Evolutionary conservation across 2,888 invertebrate genomes (phyloP).

Genomic region (Hyposoter didymator): DNA sequence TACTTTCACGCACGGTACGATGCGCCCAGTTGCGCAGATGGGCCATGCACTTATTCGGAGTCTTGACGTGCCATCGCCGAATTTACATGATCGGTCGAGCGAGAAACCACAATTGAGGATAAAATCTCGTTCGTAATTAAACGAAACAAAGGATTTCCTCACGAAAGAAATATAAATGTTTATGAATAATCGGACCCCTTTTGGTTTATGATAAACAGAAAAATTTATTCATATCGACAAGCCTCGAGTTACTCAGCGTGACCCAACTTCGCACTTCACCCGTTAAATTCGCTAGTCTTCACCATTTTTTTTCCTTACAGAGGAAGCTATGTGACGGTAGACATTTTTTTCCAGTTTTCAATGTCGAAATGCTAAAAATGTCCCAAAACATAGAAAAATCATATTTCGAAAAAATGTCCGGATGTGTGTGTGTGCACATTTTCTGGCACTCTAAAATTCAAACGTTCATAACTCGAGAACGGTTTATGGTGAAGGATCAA

Average conservation of each 20-base stretch:
- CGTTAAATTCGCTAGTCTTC: background rate
- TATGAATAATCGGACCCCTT: background rate
- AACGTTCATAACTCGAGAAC: too few relatives aligned
- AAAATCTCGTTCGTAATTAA: background rate
- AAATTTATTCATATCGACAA: background rate
- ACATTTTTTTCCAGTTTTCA: too few relatives aligned
- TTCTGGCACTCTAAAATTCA: too few relatives aligned
- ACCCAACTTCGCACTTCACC: background rate
- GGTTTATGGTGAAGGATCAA: too few relatives aligned
- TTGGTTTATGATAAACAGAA: background rate
- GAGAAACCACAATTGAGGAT: slow-evolving; percentile 6
- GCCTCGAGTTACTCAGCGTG: background rate
- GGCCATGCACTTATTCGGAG: slow-evolving; percentile 66
- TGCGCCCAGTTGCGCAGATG: slow-evolving; percentile 73
- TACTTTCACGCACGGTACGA: slow-evolving; percentile 71
- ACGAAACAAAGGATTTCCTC: background rate
- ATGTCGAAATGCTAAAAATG: too few relatives aligned
- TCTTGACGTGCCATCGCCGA: slow-evolving; percentile 33
- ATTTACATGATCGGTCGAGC: slow-evolving; percentile 68
- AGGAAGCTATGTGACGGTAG: too few relatives aligned
- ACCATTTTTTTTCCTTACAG: background rate
- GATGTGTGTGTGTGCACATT: too few relatives aligned
- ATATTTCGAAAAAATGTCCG: too few relatives aligned
- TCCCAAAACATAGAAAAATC: too few relatives aligned
- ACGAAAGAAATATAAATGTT: background rate